A percentile compares a stretch with the other conserved stretches of the same genome.
These are phyloP conservation scores for Disparrhopalites patrizii DNA, from an alignment of 2,888 invertebrate species.

Conservation along the genomic window DNA sequence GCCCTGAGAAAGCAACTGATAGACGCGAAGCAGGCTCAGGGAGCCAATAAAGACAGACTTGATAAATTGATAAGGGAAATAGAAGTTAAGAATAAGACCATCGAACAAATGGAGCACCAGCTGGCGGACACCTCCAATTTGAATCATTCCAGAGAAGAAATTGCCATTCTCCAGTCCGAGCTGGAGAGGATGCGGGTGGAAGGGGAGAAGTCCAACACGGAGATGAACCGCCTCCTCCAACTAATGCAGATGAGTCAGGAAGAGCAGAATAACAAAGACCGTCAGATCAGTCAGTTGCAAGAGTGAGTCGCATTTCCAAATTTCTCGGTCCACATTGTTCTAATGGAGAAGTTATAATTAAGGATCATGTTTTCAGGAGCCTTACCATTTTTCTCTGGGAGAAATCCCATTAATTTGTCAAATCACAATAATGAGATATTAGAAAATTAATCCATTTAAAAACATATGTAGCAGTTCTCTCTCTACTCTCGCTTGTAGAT, in stretches of 20 bases:
- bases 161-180: constrained; percentile 52
- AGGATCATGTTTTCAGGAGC: too few species aligned
- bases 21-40: constrained; percentile 48
- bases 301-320: constrained; percentile 64
- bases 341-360: too few species aligned
- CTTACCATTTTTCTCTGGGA: too few species aligned
- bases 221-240: constrained; percentile 80
- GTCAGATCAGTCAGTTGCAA: constrained; percentile 85
- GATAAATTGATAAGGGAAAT: constrained; percentile 12
- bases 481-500: too few species aligned
- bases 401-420: too few species aligned
- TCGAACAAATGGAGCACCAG: constrained; percentile 22
- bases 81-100: constrained; percentile 27
- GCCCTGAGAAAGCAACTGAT: constrained; percentile 25
- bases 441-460: too few species aligned
- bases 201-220: constrained; percentile 73
- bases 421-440: too few species aligned
- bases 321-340: background rate
- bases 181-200: constrained; percentile 73
- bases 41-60: constrained; percentile 6
- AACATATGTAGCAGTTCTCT: too few species aligned
- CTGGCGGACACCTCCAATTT: constrained; percentile 17
- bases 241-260: constrained; percentile 86
- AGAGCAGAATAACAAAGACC: constrained; percentile 87
- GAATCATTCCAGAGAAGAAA: constrained; percentile 45